Evolutionary conservation across 2,113 vertebrate genomes (phyloP), one percentile per base, ranked within the genome.

Genomic region (Acanthisitta chloris): DNA sequence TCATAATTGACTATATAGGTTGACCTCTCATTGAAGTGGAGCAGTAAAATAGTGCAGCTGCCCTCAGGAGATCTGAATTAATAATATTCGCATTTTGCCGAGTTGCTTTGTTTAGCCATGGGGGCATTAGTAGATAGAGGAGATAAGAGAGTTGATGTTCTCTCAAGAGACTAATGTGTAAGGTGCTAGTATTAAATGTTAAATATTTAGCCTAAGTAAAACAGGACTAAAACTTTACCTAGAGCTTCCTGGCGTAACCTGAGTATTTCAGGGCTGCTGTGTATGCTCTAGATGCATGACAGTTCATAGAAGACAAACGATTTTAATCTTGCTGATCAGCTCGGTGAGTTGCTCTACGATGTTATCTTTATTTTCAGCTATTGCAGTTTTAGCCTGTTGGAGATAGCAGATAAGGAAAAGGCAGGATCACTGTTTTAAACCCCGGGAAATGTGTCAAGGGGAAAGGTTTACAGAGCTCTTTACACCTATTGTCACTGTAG

Each of bases 11-110:
- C 69, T 81, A 1, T 67, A 6, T 65, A 46, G 70, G 34, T 87
- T 92, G 74, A 65, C 74, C 54, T 90, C 49, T 88, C 21, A 86
- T 88, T 94, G 93, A 96, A 88, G 45, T 96, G 79, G 65, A 90
- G 15, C 85, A 73, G 59, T 94, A 36, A 94, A 95, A 84, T 86
- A 83, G 92, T 91, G 40, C 76, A 81, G 58, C 45, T 90, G 24
- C 73, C 84, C 90, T 88, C 91, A 58, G 69, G 90, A 95, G 93
- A 74, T 62, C 14, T 92, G 87, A 89, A 95, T 96, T 95, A 91
- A 89, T 95, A 84, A 95, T 81, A 71, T 29, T 89, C 78, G 15
- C 58, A n/a, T n/a, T 74, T 51, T 91, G 82, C 72, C 29, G 8
- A 15, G 12, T 42, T 93, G 85, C 84, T 88, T 95, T 94, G 93